Evolutionary conservation across 2,888 invertebrate genomes (phyloP), one percentile per base, ranked within the genome.

Genomic region (Chrysodeixis includens): DNA sequence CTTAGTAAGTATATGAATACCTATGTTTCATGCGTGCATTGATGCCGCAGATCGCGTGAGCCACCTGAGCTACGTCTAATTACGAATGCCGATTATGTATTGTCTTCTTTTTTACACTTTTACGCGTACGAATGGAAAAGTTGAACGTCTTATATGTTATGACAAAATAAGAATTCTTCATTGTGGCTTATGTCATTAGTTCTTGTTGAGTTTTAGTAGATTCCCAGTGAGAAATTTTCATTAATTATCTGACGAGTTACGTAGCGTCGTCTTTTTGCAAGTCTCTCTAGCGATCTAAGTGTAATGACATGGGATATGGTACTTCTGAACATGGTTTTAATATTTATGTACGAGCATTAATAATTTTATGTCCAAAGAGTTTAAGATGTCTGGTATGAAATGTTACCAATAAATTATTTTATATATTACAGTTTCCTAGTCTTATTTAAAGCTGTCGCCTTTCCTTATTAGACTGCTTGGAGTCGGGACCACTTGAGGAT

Each of bases 41-140:
- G 74, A 62, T 71, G 75, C 76, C 62, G 16, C 49, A 49, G 53
- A 56, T 91, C 83, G 92, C 91, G 92, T 90, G 92, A 83, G 75
- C 69, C 76, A 26, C 67, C 71, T 90, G 92, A 83, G 75, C 69
- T 76, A 26, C 67, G 71, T 81, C 80, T 90, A 90, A 91, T 92
- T 91, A 89, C 82, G 71, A 71, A 80, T 83, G 81, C 79, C 86
- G 86, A 87, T 88, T 88, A 90, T 88, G 88, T 89, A 91, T 91
- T 92, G 91, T 92, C 83, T 88, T 78, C 73, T 87, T 91, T 91
- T 92, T 90, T 88, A 87, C 73, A 86, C 85, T 85, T 88, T 85
- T 86, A 86, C 86, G 88, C 88, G 82, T 86, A 85, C 87, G 86
- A 92, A 90, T 91, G 90, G 90, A 92, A 92, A 92, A 92, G 92